These are phyloP conservation scores for Leucopsar rothschildi DNA, from an alignment of 2,113 vertebrate species.

Conservation along the genomic window DNA sequence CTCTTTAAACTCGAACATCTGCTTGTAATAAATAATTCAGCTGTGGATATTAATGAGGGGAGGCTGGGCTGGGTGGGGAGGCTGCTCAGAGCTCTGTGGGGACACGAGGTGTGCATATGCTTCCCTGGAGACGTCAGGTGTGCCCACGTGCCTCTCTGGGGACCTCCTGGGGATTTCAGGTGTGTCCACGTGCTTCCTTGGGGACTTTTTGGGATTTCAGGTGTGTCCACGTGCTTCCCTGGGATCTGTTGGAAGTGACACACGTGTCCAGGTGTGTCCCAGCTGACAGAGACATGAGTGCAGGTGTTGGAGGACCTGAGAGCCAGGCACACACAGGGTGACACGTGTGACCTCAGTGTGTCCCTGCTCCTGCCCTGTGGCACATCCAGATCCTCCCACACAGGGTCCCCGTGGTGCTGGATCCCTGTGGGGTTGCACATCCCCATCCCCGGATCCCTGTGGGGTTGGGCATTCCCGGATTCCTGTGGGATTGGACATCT, in stretches of 20 bases:
- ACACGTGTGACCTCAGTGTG: rapidly evolving
- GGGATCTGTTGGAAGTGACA: neutral
- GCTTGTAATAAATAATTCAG: conserved; percentile 67
- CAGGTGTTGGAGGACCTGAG: neutral
- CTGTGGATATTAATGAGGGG: conserved; percentile 45
- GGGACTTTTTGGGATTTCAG: neutral
- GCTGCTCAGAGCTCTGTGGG: neutral
- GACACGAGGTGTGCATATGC: neutral
- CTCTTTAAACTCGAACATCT: conserved; percentile 68
- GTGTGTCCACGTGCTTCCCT: too few species aligned
- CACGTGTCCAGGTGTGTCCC: rapidly evolving
- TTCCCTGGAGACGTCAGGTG: too few species aligned
- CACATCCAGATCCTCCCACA: rapidly evolving
- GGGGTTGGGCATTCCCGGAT: too few species aligned
- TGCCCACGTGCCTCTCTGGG: neutral
- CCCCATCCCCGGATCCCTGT: too few species aligned
- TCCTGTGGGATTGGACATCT: too few species aligned
- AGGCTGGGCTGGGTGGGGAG: conserved; percentile 6
- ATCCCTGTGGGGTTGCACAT: neutral
- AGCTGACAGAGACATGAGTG: rapidly evolving
- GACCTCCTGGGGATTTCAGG: neutral
- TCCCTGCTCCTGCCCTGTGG: rapidly evolving
- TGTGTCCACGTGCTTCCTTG: too few species aligned
- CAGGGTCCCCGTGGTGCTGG: rapidly evolving
- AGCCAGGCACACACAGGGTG: rapidly evolving